Evolutionary conservation across 2,797 vertebrate species (phyloP), one percentile per base, ranked within the genome.

Genomic region (Pseudomugil gertrudae): DNA sequence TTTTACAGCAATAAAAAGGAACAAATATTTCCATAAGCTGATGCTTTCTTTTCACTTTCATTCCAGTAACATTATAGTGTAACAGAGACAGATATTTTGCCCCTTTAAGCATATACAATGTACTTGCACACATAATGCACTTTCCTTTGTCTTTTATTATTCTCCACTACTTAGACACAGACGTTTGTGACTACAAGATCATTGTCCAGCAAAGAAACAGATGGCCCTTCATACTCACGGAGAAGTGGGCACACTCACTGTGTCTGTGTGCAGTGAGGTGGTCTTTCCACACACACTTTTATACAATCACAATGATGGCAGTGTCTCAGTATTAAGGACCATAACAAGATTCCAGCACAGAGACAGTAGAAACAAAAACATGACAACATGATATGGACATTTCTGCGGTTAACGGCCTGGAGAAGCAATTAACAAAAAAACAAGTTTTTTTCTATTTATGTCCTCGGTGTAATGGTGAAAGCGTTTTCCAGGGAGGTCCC

Each of bases 371-470:
- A 50, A 36, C 56, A 80, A 79, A 84, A 81, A 78, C 56, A 43
- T 70, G 43, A 78, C 19, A 3, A 65, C 40, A 74, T 23, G 14
- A 78, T 50, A 62, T 82, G 60, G 50, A 32, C 69, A 58, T 70
- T 74, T 72, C 50, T 72, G 55, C 73, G 40, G 63, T 63, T 77
- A 50, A 68, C 90, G 85, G 88, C 90, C 88, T 80, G 75, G 26
- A 64, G 67, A 66, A 88, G 19, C 19, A 67, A 69, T 76, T 72
- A 60, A 73, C 30, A 23, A 60, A 78, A 67, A 63, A 74, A 66
- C 67, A 9, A 51, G 19, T 17, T 21, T 45, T 45, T 45, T 36
- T 55, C 19, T 40, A 79, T 50, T 70, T n/a, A 71, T 66, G 52
- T 89, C 81, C 84, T 76, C 29, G 71, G 29, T 69, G 68, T 67